phyloP scores from a whole-genome alignment of 2,888 invertebrate species.

The Cheilosia impressa region DNA sequence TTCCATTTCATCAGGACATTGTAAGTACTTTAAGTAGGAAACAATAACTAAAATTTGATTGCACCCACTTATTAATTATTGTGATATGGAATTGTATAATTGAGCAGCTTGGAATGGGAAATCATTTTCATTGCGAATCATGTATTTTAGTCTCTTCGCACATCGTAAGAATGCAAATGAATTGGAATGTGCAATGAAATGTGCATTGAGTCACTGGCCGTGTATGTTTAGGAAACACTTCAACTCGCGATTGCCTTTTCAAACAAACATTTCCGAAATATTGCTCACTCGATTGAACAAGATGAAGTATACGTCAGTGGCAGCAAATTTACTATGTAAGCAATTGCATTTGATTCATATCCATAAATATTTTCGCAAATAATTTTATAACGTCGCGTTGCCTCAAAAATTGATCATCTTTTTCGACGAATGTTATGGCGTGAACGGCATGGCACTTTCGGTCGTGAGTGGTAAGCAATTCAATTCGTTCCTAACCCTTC shows the following conservation, averaged over 20 bases:
- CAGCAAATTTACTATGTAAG: background rate
- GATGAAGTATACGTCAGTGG: background rate
- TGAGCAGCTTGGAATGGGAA: background rate
- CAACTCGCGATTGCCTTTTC: background rate
- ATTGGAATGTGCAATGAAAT: background rate
- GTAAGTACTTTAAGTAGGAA: too few relatives aligned
- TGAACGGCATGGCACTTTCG: too few relatives aligned
- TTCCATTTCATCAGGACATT: too few relatives aligned
- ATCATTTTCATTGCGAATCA: background rate
- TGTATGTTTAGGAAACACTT: background rate
- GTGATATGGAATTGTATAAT: background rate
- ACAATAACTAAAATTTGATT: too few relatives aligned
- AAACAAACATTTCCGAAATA: slow-evolving; percentile 8
- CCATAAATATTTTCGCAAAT: background rate
- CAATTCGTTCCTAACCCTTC: too few relatives aligned
- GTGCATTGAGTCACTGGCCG: slow-evolving; percentile 6
- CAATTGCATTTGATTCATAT: background rate
- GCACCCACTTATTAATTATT: too few relatives aligned
- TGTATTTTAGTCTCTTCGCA: slow-evolving; percentile 2
- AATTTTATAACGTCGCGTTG: too few relatives aligned
- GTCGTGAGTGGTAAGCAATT: too few relatives aligned
- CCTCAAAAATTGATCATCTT: too few relatives aligned
- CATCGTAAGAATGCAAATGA: background rate
- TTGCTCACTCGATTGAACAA: background rate
- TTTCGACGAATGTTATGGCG: too few relatives aligned